phyloP scores from a whole-genome alignment of 2,888 invertebrate genomes.

The Lasioglossum malachurum region DNA sequence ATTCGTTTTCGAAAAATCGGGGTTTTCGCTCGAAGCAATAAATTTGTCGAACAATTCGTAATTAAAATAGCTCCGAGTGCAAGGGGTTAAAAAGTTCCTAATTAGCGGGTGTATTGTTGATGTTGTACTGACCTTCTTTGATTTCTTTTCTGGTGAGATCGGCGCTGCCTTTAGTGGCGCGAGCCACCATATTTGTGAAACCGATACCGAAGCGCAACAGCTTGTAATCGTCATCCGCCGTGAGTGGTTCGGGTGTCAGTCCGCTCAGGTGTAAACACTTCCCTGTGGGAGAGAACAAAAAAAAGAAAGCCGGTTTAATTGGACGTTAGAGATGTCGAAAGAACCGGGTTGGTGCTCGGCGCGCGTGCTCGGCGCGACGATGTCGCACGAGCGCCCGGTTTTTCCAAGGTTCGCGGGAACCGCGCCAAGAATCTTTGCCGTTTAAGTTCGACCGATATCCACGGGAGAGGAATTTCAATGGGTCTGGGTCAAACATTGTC shows the following conservation, averaged over 20 bases:
- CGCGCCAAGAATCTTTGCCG: constrained; percentile 42
- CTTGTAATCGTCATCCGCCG: constrained; percentile 98
- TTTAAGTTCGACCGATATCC: constrained; percentile 55
- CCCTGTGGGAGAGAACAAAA: constrained; percentile 86
- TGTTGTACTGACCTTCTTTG: constrained; percentile 89
- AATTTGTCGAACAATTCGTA: not conserved
- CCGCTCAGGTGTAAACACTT: constrained; percentile 98
- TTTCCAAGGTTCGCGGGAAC: constrained; percentile 36
- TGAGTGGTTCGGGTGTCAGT: constrained; percentile 97
- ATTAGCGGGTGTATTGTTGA: not conserved
- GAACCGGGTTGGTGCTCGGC: not conserved
- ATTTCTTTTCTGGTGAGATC: constrained; percentile 97
- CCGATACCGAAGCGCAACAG: constrained; percentile 97
- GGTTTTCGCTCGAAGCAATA: too few relatives aligned
- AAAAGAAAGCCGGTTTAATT: constrained; percentile 30
- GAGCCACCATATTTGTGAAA: constrained; percentile 98
- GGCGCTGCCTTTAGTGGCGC: constrained; percentile 98
- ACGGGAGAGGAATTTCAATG: constrained; percentile 47
- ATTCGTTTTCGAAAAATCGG: too few relatives aligned
- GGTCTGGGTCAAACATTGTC: constrained; percentile 62
- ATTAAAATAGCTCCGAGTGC: not conserved
- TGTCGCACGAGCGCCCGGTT: not conserved
- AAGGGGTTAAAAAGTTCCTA: not conserved
- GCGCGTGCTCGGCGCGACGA: not conserved
- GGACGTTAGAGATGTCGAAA: constrained; percentile 20